Evolutionary conservation across 2,888 invertebrate genomes (phyloP).

Genomic region (Phengaris arion): DNA sequence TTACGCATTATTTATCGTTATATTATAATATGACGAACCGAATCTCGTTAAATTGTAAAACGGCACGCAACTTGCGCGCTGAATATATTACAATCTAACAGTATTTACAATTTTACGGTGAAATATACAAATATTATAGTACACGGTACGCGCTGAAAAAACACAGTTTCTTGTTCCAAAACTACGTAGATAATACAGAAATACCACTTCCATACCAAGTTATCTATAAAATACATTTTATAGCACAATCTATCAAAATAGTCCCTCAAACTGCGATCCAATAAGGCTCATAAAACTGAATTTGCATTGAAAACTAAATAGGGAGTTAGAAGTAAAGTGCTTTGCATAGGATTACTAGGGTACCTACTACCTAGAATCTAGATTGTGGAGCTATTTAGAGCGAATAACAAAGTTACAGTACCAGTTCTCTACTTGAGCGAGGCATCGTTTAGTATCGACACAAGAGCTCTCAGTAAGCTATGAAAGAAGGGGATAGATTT

Average conservation of each 20-base stretch:
- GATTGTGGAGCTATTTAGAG: not conserved
- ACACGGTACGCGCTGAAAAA: too few relatives aligned
- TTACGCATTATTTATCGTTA: too few relatives aligned
- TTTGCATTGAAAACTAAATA: constrained; percentile 15
- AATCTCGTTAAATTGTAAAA: too few relatives aligned
- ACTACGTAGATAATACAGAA: too few relatives aligned
- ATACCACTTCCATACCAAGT: not conserved
- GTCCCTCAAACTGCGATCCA: not conserved
- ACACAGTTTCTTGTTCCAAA: too few relatives aligned
- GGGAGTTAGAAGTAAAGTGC: constrained; percentile 12
- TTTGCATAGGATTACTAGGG: constrained; percentile 20
- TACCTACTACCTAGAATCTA: too few relatives aligned
- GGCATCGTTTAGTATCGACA: not conserved
- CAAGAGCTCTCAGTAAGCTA: not conserved
- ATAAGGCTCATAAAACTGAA: constrained; percentile 13
- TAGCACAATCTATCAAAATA: not conserved
- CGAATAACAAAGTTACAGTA: not conserved
- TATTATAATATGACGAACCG: too few relatives aligned
- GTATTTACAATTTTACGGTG: too few relatives aligned
- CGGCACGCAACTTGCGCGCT: too few relatives aligned
- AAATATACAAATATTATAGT: too few relatives aligned
- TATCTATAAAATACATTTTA: not conserved
- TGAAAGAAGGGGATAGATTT: not conserved
- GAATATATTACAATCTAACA: too few relatives aligned
- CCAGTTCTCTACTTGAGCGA: not conserved